Evolutionary conservation across 2,797 vertebrate species (phyloP).

Genomic region (Tenualosa thibaudeaui): DNA sequence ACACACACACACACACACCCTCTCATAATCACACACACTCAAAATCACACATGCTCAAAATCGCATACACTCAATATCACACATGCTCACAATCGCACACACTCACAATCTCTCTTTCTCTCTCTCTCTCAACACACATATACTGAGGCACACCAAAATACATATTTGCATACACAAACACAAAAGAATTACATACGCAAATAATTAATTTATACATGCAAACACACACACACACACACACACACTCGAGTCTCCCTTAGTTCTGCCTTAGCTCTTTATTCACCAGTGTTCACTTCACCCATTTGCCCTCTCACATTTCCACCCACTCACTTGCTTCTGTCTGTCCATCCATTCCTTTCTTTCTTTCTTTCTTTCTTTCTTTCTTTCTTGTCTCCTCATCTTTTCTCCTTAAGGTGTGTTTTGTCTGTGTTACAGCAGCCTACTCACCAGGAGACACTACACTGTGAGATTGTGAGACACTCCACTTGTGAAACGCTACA

Average conservation of each 20-base stretch:
- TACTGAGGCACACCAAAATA: no score
- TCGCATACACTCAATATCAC: not conserved
- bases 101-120: not conserved
- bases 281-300: no score
- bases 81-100: not conserved
- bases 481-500: no score
- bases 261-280: not conserved
- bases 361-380: not conserved
- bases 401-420: not conserved
- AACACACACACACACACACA: not conserved
- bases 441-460: no score
- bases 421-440: no score
- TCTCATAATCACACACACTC: not conserved
- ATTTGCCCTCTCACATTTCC: not conserved
- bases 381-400: not conserved
- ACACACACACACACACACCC: constrained; percentile 5
- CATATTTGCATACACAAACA: no score
- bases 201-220: no score
- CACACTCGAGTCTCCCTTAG: not conserved
- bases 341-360: not conserved
- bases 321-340: not conserved
- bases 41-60: not conserved
- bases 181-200: no score
- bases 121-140: not conserved
- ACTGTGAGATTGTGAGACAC: no score